Evolutionary conservation across 2,113 vertebrate species (phyloP), one percentile per base, ranked within the genome.

Genomic region (Cyanoramphus novaezelandiae): DNA sequence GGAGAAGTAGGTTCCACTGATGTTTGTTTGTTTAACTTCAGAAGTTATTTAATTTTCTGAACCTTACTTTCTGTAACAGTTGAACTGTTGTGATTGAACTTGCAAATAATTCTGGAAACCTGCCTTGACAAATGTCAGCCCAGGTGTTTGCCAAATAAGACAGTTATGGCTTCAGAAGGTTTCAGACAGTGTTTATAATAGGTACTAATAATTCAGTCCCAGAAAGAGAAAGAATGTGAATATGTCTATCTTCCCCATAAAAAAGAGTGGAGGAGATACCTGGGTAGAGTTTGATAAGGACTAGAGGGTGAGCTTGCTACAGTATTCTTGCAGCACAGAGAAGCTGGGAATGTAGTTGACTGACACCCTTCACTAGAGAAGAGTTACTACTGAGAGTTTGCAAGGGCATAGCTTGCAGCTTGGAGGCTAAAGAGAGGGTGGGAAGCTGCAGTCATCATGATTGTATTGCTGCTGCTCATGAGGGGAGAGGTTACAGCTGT

Each of bases 11-110:
- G 46, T 85, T 85, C 64, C 72, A 83, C 59, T 84, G 71, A 52
- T 91, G 60, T 91, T 96, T 90, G 57, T 91, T 96, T 88, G 64
- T 82, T 89, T 90, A 87, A 57, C 35, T 57, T 46, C 41, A 82
- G 62, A 75, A 71, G 43, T 64, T 17, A 55, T 85, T 85, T 88
- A n/a, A 25, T 92, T 95, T 90, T n/a, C 67, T 57, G 63, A 53
- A 74, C 33, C 13, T 93, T 70, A 6, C 46, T 60, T 77, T 92
- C 53, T 67, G 39, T 88, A 84, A 59, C 59, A 65, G 75, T 62
- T 87, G 31, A 88, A 80, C 74, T 78, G 75, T 68, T 94, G 41
- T 57, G 57, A 55, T 25, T 89, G 81, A 91, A 76, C 62, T 82
- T 64, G 7, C 25, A 16, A 60, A 46, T 89, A 76, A 76, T 82